Conservation (phyloP, 2,888 invertebrate species). For the Ophioninae sp. region DNA sequence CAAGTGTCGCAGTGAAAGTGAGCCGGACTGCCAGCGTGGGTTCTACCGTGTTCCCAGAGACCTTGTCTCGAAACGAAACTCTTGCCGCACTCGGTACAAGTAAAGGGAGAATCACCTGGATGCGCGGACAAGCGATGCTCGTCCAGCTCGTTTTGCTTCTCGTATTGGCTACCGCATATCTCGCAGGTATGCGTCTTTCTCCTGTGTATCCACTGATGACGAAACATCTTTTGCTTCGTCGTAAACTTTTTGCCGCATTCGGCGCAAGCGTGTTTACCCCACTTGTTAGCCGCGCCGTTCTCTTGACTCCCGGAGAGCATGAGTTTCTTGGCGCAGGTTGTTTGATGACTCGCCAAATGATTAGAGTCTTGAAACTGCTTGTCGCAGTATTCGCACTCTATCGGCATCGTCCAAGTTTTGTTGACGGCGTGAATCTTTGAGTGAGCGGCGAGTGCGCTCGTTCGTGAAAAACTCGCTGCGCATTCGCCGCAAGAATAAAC, state of each 20-base stretch:
- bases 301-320: slow-evolving; percentile 71
- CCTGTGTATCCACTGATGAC: slow-evolving; percentile 81
- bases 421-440: slow-evolving; percentile 71
- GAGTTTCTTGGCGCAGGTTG: slow-evolving; percentile 76
- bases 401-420: slow-evolving; percentile 72
- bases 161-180: slow-evolving; percentile 79
- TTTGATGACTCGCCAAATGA: slow-evolving; percentile 80
- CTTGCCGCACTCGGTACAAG: slow-evolving; percentile 81
- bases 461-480: slow-evolving; percentile 79
- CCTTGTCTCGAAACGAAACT: slow-evolving; percentile 81
- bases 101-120: slow-evolving; percentile 80
- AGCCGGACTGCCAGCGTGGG: slow-evolving; percentile 80
- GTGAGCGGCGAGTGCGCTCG: slow-evolving; percentile 80
- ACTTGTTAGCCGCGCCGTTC: slow-evolving; percentile 70
- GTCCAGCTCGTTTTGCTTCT: slow-evolving; percentile 79
- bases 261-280: slow-evolving; percentile 80
- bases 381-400: slow-evolving; percentile 82
- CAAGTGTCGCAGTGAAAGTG: slow-evolving; percentile 82
- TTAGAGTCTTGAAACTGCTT: slow-evolving; percentile 80
- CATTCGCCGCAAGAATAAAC: slow-evolving; percentile 80
- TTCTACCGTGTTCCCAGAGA: slow-evolving; percentile 81
- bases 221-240: slow-evolving; percentile 81
- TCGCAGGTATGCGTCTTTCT: slow-evolving; percentile 81
- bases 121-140: slow-evolving; percentile 80
- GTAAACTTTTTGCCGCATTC: slow-evolving; percentile 81